Percentiles rank a stretch among this genome's conserved stretches.
Evolutionary conservation across 2,888 invertebrate species (phyloP).

Genomic region (Pristionchus japonicus): DNA sequence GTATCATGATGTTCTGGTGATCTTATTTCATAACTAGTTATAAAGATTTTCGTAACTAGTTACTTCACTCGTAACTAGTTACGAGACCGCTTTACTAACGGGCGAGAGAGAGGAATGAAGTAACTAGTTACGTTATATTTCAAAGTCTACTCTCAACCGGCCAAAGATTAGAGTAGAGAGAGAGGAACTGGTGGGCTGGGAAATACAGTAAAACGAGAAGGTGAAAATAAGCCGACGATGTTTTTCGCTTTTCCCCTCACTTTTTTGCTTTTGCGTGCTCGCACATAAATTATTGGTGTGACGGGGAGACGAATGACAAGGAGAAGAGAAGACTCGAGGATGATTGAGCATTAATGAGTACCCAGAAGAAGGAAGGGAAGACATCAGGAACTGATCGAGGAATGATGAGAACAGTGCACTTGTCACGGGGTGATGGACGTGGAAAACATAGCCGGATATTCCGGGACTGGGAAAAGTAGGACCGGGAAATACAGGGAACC

Average conservation of each 20-base stretch:
- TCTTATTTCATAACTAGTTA: too few species aligned
- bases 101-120: too few species aligned
- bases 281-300: slow-evolving; percentile 34
- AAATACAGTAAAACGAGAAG: slow-evolving; percentile 1
- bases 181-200: neutral
- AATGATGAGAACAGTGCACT: too few species aligned
- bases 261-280: neutral
- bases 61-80: too few species aligned
- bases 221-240: slow-evolving; percentile 1
- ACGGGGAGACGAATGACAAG: slow-evolving; percentile 4
- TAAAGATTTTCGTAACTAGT: too few species aligned
- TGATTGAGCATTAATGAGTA: slow-evolving; percentile 24
- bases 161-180: neutral
- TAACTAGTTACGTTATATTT: too few species aligned
- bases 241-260: neutral
- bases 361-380: neutral
- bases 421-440: neutral
- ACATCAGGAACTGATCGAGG: neutral
- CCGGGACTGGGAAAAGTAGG: neutral
- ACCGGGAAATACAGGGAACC: neutral
- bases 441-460: neutral
- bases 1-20: too few species aligned
- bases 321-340: neutral
- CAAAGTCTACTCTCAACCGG: too few species aligned
- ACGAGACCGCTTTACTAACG: too few species aligned